Evolutionary conservation across 1,140 invertebrate genomes (phyloP), one percentile per base, ranked within the genome.

Genomic region (Drosophila pallidifrons): DNA sequence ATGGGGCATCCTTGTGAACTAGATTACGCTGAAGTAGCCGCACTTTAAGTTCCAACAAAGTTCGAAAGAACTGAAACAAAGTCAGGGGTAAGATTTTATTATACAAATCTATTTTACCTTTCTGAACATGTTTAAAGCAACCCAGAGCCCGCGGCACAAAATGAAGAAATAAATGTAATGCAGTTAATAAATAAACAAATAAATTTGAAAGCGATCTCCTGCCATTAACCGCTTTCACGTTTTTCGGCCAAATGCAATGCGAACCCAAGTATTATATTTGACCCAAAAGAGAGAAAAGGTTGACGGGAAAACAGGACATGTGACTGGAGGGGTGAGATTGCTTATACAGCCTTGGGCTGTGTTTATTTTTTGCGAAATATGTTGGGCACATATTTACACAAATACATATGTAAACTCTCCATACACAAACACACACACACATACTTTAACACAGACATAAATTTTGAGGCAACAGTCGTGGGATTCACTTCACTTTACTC

Each of bases 161-260:
- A 58, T 75, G 45, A 67, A 59, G 72, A 87, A 81, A 71, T 85
- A 78, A 81, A 85, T 83, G 79, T 72, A 87, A 78, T 88, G 85
- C 83, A 88, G 85, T 88, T 88, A 85, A 89, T 81, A 88, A 88
- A 81, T 88, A 89, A 88, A 89, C 85, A 88, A 88, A 88, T 85
- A 88, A 79, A 89, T 88, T 88, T 90, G 77, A 83, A 78, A 82
- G 75, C n/a, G 8, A 38, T 43, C 10, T 60, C 25, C 32, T 45
- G 38, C 45, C 16, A 65, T 5, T 11, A 28, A 45, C 49, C 41
- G 8, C 11, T 28, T 41, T 15, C 41, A 6, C 59, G 47, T 46
- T 46, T 75, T 25, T 25, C 20, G 58, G 58, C 51, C 61, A 59
- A 70, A 49, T 79, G 66, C 80, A 51, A 41, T n/a, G 7, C 30